Conservation (phyloP, 2,797 vertebrate genomes). For the Tragelaphus eurycerus region DNA sequence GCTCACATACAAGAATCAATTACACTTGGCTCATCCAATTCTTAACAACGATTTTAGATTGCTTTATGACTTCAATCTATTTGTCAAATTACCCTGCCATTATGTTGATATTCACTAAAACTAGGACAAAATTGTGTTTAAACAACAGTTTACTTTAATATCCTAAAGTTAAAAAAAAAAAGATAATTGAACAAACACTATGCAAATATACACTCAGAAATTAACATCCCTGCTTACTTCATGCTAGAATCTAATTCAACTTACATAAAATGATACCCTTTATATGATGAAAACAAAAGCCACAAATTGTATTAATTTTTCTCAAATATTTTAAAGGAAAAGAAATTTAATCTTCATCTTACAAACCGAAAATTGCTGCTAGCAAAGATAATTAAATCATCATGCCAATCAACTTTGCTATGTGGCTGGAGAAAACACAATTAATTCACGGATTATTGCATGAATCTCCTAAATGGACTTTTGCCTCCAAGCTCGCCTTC, state of each 20-base stretch:
- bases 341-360: neutral
- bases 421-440: neutral
- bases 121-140: slow-evolving; percentile 43
- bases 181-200: slow-evolving; percentile 4
- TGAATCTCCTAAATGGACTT: neutral
- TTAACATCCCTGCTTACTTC: neutral
- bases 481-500: neutral
- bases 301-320: neutral
- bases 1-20: slow-evolving; percentile 45
- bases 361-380: rapidly evolving
- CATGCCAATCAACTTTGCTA: neutral
- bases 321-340: neutral
- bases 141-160: slow-evolving; percentile 44
- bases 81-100: slow-evolving; percentile 58
- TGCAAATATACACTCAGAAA: slow-evolving; percentile 6
- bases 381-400: neutral
- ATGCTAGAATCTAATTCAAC: neutral
- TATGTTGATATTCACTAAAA: slow-evolving; percentile 39
- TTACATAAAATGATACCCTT: neutral
- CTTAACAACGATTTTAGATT: slow-evolving; percentile 50
- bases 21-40: slow-evolving; percentile 43
- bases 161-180: slow-evolving; percentile 5
- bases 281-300: neutral
- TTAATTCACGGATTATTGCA: neutral
- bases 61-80: slow-evolving; percentile 36